These are phyloP conservation scores for Eremophila alpestris DNA, from an alignment of 2,797 vertebrate species.

Conservation along the genomic window DNA sequence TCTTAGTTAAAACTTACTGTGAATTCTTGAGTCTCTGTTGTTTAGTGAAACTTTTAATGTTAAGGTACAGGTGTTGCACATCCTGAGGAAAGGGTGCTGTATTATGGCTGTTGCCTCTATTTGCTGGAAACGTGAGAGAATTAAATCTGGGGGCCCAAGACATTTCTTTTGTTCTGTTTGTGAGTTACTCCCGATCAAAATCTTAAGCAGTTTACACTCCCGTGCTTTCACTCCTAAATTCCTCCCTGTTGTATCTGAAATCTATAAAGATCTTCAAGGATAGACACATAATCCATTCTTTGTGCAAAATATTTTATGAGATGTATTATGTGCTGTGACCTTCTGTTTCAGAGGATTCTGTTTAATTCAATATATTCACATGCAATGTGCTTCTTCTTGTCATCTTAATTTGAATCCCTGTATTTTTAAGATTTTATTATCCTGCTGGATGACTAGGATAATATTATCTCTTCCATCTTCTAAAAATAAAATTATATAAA, in stretches of 20 bases:
- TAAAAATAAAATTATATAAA: not conserved
- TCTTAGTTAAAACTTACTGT: not conserved
- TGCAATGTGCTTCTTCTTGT: not conserved
- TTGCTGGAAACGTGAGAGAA: not conserved
- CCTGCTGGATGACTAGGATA: not conserved
- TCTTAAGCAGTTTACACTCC: not conserved
- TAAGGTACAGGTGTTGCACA: not conserved
- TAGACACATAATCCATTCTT: not conserved
- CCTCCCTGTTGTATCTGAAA: not conserved
- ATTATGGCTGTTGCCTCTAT: not conserved
- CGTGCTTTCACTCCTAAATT: not conserved
- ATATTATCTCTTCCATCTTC: not conserved
- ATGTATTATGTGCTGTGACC: not conserved
- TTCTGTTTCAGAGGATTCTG: not conserved
- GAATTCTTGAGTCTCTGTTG: not conserved
- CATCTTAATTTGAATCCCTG: not conserved
- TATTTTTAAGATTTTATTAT: not conserved
- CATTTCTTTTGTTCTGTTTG: not conserved
- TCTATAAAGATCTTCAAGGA: not conserved
- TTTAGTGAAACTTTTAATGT: conserved; percentile 18
- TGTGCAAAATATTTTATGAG: not conserved
- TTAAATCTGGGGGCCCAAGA: not conserved
- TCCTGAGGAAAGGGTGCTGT: not conserved
- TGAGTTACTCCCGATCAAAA: not conserved
- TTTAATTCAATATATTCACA: not conserved